Evolutionary conservation across 2,797 vertebrate species (phyloP).

Genomic region (Sternarchorhynchus goeldii): DNA sequence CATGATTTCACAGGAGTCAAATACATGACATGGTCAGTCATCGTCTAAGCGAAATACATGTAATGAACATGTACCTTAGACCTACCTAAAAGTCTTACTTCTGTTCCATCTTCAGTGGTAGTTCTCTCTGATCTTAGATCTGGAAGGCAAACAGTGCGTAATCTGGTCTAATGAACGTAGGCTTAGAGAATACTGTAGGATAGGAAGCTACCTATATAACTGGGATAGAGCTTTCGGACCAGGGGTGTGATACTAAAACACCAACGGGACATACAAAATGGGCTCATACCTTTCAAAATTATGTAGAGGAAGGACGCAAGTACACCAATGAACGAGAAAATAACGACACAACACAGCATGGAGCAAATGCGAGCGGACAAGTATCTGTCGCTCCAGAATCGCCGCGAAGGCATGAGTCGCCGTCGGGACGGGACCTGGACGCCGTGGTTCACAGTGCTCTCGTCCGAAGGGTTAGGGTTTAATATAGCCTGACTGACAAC

Average conservation of each 20-base stretch:
- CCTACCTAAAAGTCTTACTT: conserved; percentile 72
- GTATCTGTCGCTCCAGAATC: conserved; percentile 27
- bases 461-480: neutral
- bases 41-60: neutral
- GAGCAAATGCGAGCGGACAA: conserved; percentile 63
- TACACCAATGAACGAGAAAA: conserved; percentile 59
- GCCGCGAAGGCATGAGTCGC: conserved; percentile 3
- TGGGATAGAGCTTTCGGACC: neutral
- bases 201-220: neutral
- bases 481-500: neutral
- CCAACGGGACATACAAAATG: neutral
- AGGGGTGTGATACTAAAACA: neutral
- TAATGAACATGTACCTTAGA: conserved; percentile 2
- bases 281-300: conserved; percentile 69
- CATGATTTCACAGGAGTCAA: neutral
- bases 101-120: conserved; percentile 66
- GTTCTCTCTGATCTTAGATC: conserved; percentile 70
- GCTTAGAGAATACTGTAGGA: neutral
- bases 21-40: neutral
- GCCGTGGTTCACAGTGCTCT: neutral
- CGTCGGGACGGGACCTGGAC: neutral
- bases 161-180: too few relatives aligned
- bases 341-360: conserved; percentile 59
- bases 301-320: conserved; percentile 71
- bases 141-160: conserved; percentile 55